Evolutionary conservation across 1,140 invertebrate species (phyloP), one percentile per base, ranked within the genome.

Genomic region (Calliphora vicina): DNA sequence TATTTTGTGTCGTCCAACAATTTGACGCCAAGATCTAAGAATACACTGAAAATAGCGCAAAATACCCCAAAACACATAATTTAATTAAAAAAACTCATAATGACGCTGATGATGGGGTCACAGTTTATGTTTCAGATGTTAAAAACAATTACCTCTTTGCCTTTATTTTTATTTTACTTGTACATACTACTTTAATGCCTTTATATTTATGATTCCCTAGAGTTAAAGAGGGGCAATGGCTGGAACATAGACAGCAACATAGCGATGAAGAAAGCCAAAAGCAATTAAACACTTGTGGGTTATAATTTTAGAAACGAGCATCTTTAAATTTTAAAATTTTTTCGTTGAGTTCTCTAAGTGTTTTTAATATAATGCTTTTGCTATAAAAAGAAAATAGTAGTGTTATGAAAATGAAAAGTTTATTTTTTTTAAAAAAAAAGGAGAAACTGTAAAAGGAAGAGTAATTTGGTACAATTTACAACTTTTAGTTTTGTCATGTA

Each of bases 11-110:
- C 74, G 42, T 43, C 74, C n/a, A 78, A 43, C 20, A 23, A 43
- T 78, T 78, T 78, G 35, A 43, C 35, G n/a, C n/a, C 26, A 76
- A 45, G 74, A 78, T 78, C 74, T 78, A 78, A 78, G 35, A 78
- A 78, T 78, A 78, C n/a, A n/a, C n/a, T n/a, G n/a, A n/a, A 78
- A 35, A 42, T 20, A 42, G n/a, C 15, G 27, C 29, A 42, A 35
- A 76, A 76, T n/a, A 43, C n/a, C 73, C 72, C 29, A 76, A 76
- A 43, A 23, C 35, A 43, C 10, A 78, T 23, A 78, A 78, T 78
- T 78, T 23, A 78, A 78, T 78, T 43, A 78, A 43, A 78, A 29
- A 74, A 74, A 74, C 15, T 17, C 50, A 57, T 57, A n/a, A 57
- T 17, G 50, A 57, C 15, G 12, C 6, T 57, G 61, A 78, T 78